Conservation (phyloP, 2,113 vertebrate genomes). For the Trichomycterus rosablanca region DNA sequence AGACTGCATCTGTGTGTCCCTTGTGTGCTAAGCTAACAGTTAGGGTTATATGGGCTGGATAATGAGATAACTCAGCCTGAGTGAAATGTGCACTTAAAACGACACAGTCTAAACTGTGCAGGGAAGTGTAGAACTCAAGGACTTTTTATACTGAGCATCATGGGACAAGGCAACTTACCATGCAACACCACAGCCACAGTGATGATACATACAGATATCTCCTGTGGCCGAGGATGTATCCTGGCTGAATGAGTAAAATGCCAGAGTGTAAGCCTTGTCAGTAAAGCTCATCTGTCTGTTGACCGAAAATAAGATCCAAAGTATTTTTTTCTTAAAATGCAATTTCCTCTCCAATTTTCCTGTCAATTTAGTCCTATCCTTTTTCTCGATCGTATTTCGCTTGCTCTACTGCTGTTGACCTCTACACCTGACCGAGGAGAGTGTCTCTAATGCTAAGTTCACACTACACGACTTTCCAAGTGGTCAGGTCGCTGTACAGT, state of each 20-base stretch:
- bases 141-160: slow-evolving; percentile 6
- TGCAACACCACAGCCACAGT: slow-evolving; percentile 5
- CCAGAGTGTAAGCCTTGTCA: not conserved
- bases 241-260: slow-evolving; percentile 10
- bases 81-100: slow-evolving; percentile 5
- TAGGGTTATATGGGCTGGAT: slow-evolving; percentile 11
- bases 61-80: slow-evolving; percentile 19
- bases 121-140: not conserved
- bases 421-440: no score
- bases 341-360: no score
- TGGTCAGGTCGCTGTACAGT: no score
- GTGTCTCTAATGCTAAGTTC: no score
- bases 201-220: slow-evolving; percentile 3
- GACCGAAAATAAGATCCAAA: no score
- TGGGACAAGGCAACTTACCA: not conserved
- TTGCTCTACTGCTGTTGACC: no score
- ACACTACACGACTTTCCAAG: no score
- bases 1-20: not conserved
- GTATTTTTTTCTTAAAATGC: no score
- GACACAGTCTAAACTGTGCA: not conserved
- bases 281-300: no score
- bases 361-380: no score
- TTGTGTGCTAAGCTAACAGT: not conserved
- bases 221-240: not conserved
- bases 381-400: no score